These are phyloP conservation scores for Python bivittatus DNA, from an alignment of 2,113 vertebrate genomes.

Conservation along the genomic window DNA sequence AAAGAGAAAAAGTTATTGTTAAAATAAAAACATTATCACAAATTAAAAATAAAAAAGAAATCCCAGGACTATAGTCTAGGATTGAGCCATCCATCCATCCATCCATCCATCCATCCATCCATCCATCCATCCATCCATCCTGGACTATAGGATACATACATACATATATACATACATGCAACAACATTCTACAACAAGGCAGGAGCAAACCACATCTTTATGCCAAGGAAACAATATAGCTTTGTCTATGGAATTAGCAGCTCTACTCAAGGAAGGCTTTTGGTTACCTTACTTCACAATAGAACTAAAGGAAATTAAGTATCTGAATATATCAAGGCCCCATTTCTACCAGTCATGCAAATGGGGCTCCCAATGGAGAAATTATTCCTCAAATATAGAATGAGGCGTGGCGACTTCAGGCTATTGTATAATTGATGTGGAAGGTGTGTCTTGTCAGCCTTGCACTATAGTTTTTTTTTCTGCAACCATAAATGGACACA, in stretches of 20 bases:
- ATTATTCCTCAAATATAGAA: neutral
- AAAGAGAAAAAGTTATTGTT: too few relatives aligned
- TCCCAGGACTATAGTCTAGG: neutral
- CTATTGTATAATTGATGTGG: neutral
- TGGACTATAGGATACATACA: too few relatives aligned
- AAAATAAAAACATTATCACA: too few relatives aligned
- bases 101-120: too few relatives aligned
- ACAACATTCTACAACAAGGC: neutral
- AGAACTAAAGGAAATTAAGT: neutral
- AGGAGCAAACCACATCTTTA: neutral
- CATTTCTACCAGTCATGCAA: neutral
- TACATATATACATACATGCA: too few relatives aligned
- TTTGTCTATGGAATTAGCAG: neutral
- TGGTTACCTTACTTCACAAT: neutral
- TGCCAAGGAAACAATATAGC: neutral
- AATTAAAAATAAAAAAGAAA: too few relatives aligned
- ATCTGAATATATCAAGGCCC: neutral
- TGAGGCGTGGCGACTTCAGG: neutral
- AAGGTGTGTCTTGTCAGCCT: neutral
- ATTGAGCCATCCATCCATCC: too few relatives aligned
- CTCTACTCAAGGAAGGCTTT: neutral
- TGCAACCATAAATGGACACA: too few relatives aligned
- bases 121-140: too few relatives aligned
- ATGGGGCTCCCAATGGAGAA: neutral
- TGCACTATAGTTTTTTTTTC: too few relatives aligned